A percentile compares a stretch with the other conserved stretches of the same genome.
Conservation (phyloP, 2,113 vertebrate genomes). For the Etheostoma spectabile region DNA sequence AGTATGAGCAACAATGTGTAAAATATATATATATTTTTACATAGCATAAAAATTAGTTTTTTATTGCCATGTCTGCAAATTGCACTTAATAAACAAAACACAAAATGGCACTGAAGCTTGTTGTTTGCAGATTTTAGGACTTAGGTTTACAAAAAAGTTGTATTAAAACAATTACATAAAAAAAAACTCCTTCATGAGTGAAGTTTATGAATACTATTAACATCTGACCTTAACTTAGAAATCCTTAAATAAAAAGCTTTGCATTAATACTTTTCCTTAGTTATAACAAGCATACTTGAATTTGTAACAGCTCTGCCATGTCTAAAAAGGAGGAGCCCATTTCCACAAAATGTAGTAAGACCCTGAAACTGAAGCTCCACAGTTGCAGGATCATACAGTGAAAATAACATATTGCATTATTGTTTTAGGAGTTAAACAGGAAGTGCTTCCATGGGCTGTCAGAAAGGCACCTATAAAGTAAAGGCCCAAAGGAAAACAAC, state of each 20-base stretch:
- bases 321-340: constrained; percentile 17
- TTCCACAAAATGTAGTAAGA: constrained; percentile 37
- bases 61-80: constrained; percentile 54
- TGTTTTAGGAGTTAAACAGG: neutral
- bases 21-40: constrained; percentile 35
- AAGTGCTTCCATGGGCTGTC: constrained; percentile 27
- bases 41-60: constrained; percentile 35
- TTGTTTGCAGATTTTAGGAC: constrained; percentile 44
- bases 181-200: constrained; percentile 61
- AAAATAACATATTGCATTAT: constrained; percentile 20
- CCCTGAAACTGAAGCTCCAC: constrained; percentile 41
- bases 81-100: constrained; percentile 64
- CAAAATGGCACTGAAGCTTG: constrained; percentile 64
- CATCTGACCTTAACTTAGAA: constrained; percentile 73
- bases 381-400: constrained; percentile 7
- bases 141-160: constrained; percentile 55
- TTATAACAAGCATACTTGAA: constrained; percentile 36
- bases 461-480: constrained; percentile 56
- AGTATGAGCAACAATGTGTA: constrained; percentile 46
- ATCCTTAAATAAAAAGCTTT: constrained; percentile 75
- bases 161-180: constrained; percentile 62
- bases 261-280: constrained; percentile 58
- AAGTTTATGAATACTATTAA: constrained; percentile 70
- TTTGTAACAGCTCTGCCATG: constrained; percentile 46
- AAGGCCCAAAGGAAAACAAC: constrained; percentile 57